A percentile compares a stretch with the other conserved stretches of the same genome.
These are phyloP conservation scores for Phalacrocorax pelagicus DNA, from an alignment of 2,113 vertebrate genomes.

Conservation along the genomic window DNA sequence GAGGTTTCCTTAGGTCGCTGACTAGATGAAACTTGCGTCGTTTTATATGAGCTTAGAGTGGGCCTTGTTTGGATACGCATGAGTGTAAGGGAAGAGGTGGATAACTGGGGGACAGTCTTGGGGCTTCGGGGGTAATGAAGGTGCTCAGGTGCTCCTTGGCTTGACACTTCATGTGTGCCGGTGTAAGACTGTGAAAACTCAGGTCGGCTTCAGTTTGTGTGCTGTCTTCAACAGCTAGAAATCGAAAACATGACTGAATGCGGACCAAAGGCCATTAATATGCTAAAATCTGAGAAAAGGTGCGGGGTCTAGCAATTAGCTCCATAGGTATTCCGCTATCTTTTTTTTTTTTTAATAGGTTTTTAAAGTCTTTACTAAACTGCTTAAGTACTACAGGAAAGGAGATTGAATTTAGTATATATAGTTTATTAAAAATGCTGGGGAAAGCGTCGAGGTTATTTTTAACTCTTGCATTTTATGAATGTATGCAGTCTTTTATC, in stretches of 20 bases:
- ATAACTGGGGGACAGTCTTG: fast-evolving
- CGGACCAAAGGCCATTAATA: too few relatives aligned
- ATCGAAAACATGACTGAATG: too few relatives aligned
- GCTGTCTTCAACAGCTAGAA: background rate
- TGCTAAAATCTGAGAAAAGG: too few relatives aligned
- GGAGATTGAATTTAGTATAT: background rate
- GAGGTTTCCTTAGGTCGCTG: fast-evolving
- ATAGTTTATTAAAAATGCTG: background rate
- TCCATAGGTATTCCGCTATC: background rate
- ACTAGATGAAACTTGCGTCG: fast-evolving
- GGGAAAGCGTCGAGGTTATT: background rate
- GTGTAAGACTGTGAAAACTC: background rate
- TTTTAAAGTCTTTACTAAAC: background rate
- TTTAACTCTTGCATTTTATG: background rate
- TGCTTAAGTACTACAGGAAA: background rate
- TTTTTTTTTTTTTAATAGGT: background rate
- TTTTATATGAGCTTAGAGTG: fast-evolving
- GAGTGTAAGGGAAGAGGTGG: fast-evolving
- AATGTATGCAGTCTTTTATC: background rate
- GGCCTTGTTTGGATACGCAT: fast-evolving
- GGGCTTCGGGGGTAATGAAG: fast-evolving
- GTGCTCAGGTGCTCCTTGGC: background rate
- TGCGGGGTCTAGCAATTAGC: background rate
- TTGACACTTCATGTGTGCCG: background rate
- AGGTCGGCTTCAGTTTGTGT: fast-evolving